These are phyloP conservation scores for Theropithecus gelada DNA, from an alignment of 2,113 vertebrate genomes.

Conservation along the genomic window DNA sequence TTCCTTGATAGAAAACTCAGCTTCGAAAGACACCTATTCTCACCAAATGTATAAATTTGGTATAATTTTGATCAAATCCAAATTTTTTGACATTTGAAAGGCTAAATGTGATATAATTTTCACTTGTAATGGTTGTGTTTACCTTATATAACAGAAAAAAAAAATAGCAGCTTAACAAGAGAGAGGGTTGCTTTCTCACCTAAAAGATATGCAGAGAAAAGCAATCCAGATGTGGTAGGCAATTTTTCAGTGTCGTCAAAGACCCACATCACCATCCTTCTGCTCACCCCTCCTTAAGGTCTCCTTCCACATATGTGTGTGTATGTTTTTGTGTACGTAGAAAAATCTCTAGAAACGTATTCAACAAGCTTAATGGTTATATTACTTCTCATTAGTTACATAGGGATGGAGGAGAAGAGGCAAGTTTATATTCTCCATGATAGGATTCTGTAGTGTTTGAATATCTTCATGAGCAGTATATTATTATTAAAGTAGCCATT, in stretches of 20 bases:
- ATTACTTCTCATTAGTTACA: not conserved
- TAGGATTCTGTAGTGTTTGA: not conserved
- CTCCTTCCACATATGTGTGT: not conserved
- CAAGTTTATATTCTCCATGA: not conserved
- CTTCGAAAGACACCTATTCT: not conserved
- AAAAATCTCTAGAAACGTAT: not conserved
- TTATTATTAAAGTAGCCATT: not conserved
- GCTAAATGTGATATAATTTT: constrained; percentile 10
- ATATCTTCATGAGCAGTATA: not conserved
- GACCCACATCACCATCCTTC: not conserved
- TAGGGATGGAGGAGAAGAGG: not conserved
- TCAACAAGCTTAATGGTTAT: not conserved
- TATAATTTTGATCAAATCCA: constrained; percentile 5
- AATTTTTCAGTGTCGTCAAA: not conserved
- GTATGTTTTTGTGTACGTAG: not conserved
- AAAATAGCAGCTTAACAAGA: not conserved
- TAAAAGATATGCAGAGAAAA: not conserved
- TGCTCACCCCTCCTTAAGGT: not conserved
- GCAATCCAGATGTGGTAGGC: not conserved
- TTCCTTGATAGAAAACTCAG: constrained; percentile 2
- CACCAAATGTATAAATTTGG: not conserved
- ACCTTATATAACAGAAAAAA: not conserved
- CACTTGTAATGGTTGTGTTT: not conserved
- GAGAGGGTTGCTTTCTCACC: not conserved
- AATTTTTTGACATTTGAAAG: not conserved